Evolutionary conservation across 2,888 invertebrate species (phyloP), one percentile per base, ranked within the genome.

Genomic region (Podotricha telesiphe): DNA sequence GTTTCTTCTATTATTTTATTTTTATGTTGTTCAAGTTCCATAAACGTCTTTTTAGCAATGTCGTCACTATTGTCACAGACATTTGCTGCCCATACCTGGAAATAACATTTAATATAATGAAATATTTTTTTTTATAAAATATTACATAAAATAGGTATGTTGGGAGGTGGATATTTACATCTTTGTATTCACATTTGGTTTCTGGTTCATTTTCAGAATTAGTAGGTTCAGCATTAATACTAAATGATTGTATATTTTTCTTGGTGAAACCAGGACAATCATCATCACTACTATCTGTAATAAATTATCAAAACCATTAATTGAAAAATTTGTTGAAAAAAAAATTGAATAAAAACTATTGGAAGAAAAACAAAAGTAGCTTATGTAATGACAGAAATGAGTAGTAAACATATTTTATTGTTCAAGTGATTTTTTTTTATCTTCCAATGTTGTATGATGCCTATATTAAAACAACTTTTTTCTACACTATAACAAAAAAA

Each of bases 1-100:
- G 94, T 94, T 78, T 94, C 93, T 80, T 95, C 95, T 70, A 96
- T n/a, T n/a, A n/a, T 82, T 83, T 93, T 93, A 59, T 88, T 90
- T 73, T 94, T 94, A 77, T 95, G 95, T 72, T 94, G 89, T 79
- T 94, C 93, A 15, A 95, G 86, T 75, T 94, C 93, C 74, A 90
- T 78, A 76, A 95, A 95, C 76, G 94, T 89, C 65, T 89, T 87
- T 75, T 86, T 87, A 13, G 93, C 93, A 76, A 92, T 84, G 75
- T 89, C 90, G 73, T 87, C 89, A 83, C 93, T 89, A 40, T 88
- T 76, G 65, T 88, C 84, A 76, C 80, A 77, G 20, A 81, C 67
- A 68, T 88, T 88, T 11, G 74, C 80, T 19, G 87, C 84, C 85
- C 87, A 93, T 1, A 92, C 88, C 93, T 93, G 71, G 10, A 78